Conservation (phyloP, 64 coral and sea anemone species). For the Stylophora pistillata region DNA sequence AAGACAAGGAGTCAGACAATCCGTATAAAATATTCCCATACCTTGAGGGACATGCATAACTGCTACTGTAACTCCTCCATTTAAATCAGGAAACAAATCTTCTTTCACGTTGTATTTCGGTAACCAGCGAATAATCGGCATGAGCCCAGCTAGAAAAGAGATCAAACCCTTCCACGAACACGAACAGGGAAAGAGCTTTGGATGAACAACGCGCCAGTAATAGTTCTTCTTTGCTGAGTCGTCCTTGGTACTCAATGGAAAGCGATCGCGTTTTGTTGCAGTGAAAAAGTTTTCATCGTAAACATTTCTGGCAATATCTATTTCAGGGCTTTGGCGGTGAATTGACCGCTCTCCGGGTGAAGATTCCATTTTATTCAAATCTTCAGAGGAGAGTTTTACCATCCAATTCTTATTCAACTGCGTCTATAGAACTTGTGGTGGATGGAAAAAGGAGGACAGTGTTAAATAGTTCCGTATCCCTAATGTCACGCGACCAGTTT, state of each 20-base stretch:
- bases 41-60: slow-evolving; percentile 43
- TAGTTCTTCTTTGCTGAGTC: neutral
- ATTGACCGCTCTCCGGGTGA: neutral
- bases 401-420: no score
- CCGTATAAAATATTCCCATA: neutral
- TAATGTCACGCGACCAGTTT: no score
- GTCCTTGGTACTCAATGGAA: no score
- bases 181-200: neutral
- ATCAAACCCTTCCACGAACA: neutral
- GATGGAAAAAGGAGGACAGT: no score
- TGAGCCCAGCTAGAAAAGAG: neutral
- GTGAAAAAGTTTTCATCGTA: neutral
- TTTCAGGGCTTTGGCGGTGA: neutral
- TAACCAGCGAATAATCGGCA: slow-evolving; percentile 30
- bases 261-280: neutral
- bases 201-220: neutral
- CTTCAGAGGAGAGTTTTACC: no score
- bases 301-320: neutral
- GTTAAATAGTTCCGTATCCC: no score
- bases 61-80: neutral
- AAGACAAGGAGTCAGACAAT: no score
- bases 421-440: no score
- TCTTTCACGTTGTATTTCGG: slow-evolving; percentile 1
- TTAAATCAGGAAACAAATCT: neutral
- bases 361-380: neutral